These are phyloP conservation scores for Thunnus thynnus DNA, from an alignment of 2,113 vertebrate genomes.

Conservation along the genomic window DNA sequence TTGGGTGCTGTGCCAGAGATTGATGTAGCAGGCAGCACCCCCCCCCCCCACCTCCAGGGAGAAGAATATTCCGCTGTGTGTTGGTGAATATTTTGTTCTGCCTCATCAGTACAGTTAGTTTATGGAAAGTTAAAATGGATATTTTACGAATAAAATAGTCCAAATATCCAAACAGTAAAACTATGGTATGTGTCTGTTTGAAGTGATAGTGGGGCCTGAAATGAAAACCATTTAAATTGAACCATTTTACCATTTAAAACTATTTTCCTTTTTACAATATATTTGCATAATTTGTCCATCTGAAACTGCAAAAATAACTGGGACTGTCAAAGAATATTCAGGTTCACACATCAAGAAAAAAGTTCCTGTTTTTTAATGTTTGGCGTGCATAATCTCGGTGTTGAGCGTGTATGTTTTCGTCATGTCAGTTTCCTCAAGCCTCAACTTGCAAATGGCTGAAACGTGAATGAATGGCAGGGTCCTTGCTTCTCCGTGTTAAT, in stretches of 20 bases:
- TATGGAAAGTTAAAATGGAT: slow-evolving; percentile 38
- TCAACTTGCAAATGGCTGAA: background rate
- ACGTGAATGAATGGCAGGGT: background rate
- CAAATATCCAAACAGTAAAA: slow-evolving; percentile 11
- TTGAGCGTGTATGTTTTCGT: too few species aligned
- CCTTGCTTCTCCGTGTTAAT: background rate
- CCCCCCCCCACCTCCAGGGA: slow-evolving; percentile 14
- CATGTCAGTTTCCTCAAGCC: too few species aligned
- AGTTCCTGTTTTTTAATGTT: background rate
- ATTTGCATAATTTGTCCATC: slow-evolving; percentile 24
- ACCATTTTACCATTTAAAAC: slow-evolving; percentile 9
- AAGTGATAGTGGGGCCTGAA: background rate
- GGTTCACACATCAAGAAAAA: background rate
- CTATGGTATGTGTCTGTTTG: slow-evolving; percentile 22
- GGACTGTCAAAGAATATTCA: background rate
- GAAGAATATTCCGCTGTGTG: slow-evolving; percentile 30
- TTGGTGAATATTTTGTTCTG: slow-evolving; percentile 59
- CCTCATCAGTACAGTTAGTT: slow-evolving; percentile 56
- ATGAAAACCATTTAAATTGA: slow-evolving; percentile 13
- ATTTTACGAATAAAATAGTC: slow-evolving; percentile 33
- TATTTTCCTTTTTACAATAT: background rate
- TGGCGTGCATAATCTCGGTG: background rate
- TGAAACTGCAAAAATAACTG: background rate
- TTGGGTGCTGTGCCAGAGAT: slow-evolving; percentile 40
- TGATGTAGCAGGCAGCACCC: slow-evolving; percentile 42